Evolutionary conservation across 2,888 invertebrate genomes (phyloP).

Genomic region (Gisinianus flammeolus): DNA sequence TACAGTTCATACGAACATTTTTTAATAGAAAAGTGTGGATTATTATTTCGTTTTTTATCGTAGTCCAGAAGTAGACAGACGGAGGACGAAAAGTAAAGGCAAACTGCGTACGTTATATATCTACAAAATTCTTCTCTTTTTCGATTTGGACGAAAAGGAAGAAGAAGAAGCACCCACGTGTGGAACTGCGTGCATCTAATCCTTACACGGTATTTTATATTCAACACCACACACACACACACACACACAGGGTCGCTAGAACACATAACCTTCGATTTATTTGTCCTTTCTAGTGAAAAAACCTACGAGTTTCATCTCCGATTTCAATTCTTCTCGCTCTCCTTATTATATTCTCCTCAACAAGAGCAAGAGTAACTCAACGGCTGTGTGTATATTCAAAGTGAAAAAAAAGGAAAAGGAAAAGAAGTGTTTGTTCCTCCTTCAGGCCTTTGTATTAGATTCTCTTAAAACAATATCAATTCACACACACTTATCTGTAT

Average conservation of each 20-base stretch:
- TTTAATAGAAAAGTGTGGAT: no score
- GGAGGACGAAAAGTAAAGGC: neutral
- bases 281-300: neutral
- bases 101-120: neutral
- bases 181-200: neutral
- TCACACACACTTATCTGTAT: neutral
- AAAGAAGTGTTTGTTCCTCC: neutral
- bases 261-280: conserved; percentile 8
- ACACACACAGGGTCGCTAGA: conserved; percentile 1
- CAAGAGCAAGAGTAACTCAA: no score
- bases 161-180: neutral
- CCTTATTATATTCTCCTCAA: neutral
- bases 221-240: neutral
- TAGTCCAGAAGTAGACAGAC: no score
- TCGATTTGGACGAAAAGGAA: neutral
- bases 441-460: neutral
- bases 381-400: no score
- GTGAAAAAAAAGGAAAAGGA: neutral
- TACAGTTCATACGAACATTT: no score
- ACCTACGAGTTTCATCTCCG: neutral
- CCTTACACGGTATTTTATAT: neutral
- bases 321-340: neutral
- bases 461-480: neutral
- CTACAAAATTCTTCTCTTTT: neutral
- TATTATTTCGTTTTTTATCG: no score